Conservation (phyloP, 2,797 vertebrate species). For the Eptatretus atami region DNA sequence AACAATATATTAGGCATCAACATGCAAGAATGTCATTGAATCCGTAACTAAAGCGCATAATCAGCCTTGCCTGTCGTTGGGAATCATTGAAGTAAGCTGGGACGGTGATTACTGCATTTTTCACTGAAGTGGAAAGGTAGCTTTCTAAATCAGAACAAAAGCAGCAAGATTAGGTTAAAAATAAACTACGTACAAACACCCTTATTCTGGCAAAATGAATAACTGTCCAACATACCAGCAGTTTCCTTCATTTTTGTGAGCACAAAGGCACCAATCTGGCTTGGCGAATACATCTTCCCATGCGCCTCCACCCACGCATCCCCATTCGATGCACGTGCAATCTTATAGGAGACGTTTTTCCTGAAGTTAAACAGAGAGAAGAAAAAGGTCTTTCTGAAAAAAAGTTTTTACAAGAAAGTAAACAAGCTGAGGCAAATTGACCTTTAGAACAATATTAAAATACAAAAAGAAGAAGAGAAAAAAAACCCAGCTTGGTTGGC, state of each 20-base stretch:
- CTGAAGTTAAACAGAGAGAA: conserved; percentile 14
- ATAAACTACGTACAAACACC: not conserved
- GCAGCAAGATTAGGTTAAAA: not conserved
- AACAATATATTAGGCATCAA: not conserved
- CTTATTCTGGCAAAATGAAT: not conserved
- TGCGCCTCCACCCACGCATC: conserved; percentile 92
- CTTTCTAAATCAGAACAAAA: conserved; percentile 25
- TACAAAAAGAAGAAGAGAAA: not conserved
- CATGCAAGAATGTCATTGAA: not conserved
- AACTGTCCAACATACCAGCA: conserved; percentile 25
- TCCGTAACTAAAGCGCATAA: too few relatives aligned
- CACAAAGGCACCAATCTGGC: conserved; percentile 78
- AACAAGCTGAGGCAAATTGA: too few relatives aligned
- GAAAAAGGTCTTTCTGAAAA: too few relatives aligned
- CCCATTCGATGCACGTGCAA: conserved; percentile 70
- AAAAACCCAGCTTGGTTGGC: not conserved
- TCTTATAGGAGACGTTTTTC: conserved; percentile 82
- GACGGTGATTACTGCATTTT: conserved; percentile 81
- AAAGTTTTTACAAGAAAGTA: too few relatives aligned
- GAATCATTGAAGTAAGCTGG: conserved; percentile 97
- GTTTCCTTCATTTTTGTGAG: conserved; percentile 98
- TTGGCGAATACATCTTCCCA: conserved; percentile 80
- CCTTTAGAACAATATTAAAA: conserved; percentile 7
- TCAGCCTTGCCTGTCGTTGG: conserved; percentile 49
- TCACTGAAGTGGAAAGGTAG: conserved; percentile 50